Conservation (phyloP, 2,888 invertebrate species). For the Toxonevra muliebris region DNA sequence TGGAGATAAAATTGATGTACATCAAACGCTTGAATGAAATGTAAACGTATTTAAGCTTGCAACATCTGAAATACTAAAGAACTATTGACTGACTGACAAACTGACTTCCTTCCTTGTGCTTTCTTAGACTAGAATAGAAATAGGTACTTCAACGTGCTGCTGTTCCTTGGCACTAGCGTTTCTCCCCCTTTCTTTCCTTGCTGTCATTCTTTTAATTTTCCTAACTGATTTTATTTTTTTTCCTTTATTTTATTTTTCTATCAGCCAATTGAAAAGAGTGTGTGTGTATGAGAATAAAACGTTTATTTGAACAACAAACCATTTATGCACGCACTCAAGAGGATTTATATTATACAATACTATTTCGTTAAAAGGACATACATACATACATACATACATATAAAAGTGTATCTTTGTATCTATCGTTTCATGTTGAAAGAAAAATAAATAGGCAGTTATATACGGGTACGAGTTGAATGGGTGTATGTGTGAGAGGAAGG, state of each 20-base stretch:
- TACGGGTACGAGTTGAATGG: too few relatives aligned
- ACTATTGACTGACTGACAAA: constrained; percentile 36
- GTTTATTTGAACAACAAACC: constrained; percentile 49
- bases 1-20: not conserved
- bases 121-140: not conserved
- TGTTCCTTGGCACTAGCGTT: not conserved
- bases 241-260: constrained; percentile 5
- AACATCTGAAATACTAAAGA: not conserved
- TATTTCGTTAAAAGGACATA: constrained; percentile 30
- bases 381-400: not conserved
- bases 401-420: not conserved
- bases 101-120: constrained; percentile 32
- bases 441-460: too few relatives aligned
- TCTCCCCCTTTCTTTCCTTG: constrained; percentile 3
- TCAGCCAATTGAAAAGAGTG: constrained; percentile 50
- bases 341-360: constrained; percentile 42
- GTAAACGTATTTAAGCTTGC: too few relatives aligned
- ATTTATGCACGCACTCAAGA: constrained; percentile 46
- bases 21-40: too few relatives aligned
- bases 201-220: constrained; percentile 16
- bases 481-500: not conserved
- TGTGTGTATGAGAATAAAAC: constrained; percentile 42
- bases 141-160: too few relatives aligned
- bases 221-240: constrained; percentile 17
- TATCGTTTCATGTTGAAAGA: not conserved